A percentile compares a stretch with the other conserved stretches of the same genome.
Evolutionary conservation across 2,888 invertebrate genomes (phyloP).

Genomic region (Sicus ferrugineus): DNA sequence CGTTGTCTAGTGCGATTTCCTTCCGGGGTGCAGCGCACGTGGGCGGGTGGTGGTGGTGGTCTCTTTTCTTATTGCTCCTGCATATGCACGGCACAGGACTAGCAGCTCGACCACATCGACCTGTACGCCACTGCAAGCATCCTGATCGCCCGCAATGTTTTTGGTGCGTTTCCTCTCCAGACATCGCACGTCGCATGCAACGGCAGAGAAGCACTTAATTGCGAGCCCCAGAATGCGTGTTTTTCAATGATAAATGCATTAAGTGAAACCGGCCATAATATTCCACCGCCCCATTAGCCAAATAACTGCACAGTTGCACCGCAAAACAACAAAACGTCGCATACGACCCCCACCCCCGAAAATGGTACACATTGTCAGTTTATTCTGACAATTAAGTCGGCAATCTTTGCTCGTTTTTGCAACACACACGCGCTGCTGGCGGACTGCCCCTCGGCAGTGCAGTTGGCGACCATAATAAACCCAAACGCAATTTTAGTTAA

Average conservation of each 20-base stretch:
- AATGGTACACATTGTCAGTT: not conserved
- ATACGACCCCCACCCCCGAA: not conserved
- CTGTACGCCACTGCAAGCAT: not conserved
- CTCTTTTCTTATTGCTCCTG: not conserved
- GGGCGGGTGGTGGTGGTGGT: not conserved
- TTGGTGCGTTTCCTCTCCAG: not conserved
- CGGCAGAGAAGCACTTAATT: slow-evolving; percentile 17
- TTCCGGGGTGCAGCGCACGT: no score
- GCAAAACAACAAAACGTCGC: no score
- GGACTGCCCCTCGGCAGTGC: not conserved
- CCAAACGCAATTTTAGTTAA: slow-evolving; percentile 18
- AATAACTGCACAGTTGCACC: no score
- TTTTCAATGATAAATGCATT: no score
- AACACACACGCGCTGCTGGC: not conserved
- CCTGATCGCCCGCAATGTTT: no score
- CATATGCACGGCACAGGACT: not conserved
- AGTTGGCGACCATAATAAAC: slow-evolving; percentile 16
- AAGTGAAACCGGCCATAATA: no score
- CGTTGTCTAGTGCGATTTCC: slow-evolving; percentile 19
- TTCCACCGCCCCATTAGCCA: no score
- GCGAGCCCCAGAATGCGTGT: no score
- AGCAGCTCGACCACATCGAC: not conserved
- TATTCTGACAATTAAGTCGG: not conserved
- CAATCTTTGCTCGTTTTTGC: slow-evolving; percentile 8
- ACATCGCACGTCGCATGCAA: slow-evolving; percentile 6